phyloP scores from a whole-genome alignment of 2,797 vertebrate genomes.

The Cetoscarus ocellatus region DNA sequence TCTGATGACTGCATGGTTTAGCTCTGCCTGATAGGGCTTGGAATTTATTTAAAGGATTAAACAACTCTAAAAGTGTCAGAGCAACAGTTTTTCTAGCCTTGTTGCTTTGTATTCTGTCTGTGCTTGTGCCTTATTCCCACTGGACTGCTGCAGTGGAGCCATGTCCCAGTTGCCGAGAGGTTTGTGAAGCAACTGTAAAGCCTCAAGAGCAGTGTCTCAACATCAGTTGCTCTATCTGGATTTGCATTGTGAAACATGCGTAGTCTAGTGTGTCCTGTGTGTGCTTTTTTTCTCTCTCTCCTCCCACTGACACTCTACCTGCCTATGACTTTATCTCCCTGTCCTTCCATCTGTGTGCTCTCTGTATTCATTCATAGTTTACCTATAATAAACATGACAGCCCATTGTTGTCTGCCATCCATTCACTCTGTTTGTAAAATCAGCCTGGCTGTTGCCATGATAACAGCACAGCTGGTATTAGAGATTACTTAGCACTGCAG shows the following conservation, averaged over 20 bases:
- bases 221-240: constrained; percentile 2
- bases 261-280: background rate
- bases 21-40: too few relatives aligned
- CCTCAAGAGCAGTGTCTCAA: background rate
- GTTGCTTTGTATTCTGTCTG: background rate
- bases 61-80: background rate
- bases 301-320: background rate
- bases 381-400: constrained; percentile 7
- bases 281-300: background rate
- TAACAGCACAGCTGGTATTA: constrained; percentile 57
- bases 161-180: constrained; percentile 3
- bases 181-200: constrained; percentile 44
- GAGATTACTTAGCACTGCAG: constrained; percentile 26
- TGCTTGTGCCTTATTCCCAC: constrained; percentile 11
- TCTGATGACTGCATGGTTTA: too few relatives aligned
- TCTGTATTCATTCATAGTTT: constrained; percentile 16
- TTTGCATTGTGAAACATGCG: background rate
- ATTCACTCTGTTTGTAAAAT: constrained; percentile 41
- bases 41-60: background rate
- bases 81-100: background rate
- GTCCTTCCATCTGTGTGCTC: background rate
- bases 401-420: constrained; percentile 6
- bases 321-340: background rate
- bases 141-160: background rate
- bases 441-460: constrained; percentile 47